phyloP scores from a whole-genome alignment of 2,113 vertebrate genomes.

The Stigmatopora nigra region DNA sequence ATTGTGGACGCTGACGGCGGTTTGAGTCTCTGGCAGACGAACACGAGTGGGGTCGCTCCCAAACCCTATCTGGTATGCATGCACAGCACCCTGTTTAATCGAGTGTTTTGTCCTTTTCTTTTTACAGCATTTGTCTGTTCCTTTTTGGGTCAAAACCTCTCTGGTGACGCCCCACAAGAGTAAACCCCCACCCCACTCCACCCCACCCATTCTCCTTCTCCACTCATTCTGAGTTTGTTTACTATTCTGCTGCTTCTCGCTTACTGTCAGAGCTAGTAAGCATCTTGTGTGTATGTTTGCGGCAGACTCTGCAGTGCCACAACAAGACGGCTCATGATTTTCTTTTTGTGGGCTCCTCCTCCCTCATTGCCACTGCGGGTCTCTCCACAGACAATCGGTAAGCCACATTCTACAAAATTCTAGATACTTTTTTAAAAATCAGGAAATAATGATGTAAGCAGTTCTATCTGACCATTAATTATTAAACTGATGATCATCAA shows the following conservation, averaged over 20 bases:
- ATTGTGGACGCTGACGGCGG: conserved; percentile 92
- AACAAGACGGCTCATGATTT: conserved; percentile 96
- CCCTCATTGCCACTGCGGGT: conserved; percentile 92
- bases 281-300: conserved; percentile 17
- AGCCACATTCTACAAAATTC: not conserved
- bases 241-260: conserved; percentile 6
- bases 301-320: conserved; percentile 92
- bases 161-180: not conserved
- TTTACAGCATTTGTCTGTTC: not conserved
- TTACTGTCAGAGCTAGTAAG: conserved; percentile 22
- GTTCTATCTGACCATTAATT: too few relatives aligned
- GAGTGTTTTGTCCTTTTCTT: not conserved
- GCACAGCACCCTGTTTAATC: not conserved
- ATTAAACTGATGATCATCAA: too few relatives aligned
- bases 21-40: conserved; percentile 96
- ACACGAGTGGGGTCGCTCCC: conserved; percentile 79
- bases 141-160: conserved; percentile 4
- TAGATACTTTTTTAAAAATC: too few relatives aligned
- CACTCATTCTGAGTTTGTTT: conserved; percentile 10
- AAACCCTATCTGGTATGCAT: conserved; percentile 88
- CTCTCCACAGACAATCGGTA: conserved; percentile 93
- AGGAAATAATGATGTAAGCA: too few relatives aligned
- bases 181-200: not conserved
- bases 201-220: not conserved
- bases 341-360: conserved; percentile 92